Evolutionary conservation across 2,113 vertebrate genomes (phyloP).

Genomic region (Alligator sinensis): DNA sequence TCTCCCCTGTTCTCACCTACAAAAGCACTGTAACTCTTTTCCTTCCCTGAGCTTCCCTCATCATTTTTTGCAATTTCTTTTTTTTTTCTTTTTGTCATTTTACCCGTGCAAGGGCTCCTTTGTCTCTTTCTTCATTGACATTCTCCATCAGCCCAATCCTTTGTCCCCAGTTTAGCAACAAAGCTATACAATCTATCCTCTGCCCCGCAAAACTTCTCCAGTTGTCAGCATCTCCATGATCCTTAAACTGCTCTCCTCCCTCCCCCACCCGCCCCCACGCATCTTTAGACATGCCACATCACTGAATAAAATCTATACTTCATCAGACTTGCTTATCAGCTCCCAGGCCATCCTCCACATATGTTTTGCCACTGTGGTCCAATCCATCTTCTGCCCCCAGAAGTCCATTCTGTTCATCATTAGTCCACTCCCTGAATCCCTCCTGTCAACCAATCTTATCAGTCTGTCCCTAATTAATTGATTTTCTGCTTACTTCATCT

Average conservation of each 20-base stretch:
- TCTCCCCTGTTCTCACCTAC: background rate
- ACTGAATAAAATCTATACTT: background rate
- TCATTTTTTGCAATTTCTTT: background rate
- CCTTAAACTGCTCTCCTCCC: background rate
- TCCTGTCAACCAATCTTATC: slow-evolving; percentile 60
- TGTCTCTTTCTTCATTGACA: background rate
- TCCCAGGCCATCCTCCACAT: slow-evolving; percentile 10
- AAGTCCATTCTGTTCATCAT: background rate
- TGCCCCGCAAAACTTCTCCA: background rate
- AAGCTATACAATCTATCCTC: background rate
- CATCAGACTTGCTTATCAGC: slow-evolving; percentile 16
- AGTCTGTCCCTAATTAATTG: slow-evolving; percentile 25
- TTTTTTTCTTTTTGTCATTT: background rate
- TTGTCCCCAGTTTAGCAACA: background rate
- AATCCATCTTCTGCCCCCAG: slow-evolving; percentile 3
- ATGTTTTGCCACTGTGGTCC: background rate
- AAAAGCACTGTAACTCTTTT: background rate
- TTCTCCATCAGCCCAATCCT: background rate
- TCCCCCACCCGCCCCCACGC: background rate
- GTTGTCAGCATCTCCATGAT: background rate
- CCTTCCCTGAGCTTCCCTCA: background rate
- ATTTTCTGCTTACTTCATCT: slow-evolving; percentile 9
- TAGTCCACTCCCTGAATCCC: background rate
- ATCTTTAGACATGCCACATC: background rate
- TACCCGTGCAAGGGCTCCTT: background rate